Conservation (phyloP, 2,888 invertebrate genomes). For the Amphipoea oculea region DNA sequence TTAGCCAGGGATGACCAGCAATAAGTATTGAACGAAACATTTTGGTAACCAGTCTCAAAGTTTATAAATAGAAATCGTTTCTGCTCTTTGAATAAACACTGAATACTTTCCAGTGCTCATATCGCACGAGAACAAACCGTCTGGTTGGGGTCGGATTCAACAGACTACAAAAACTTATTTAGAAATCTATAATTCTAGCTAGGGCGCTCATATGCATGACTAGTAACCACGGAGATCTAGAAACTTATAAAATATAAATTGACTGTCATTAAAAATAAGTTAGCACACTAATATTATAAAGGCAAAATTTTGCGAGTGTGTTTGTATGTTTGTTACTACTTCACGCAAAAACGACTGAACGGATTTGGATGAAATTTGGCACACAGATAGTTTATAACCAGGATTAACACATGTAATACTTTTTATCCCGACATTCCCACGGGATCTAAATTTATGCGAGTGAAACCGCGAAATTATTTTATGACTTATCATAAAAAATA, state of each 20-base stretch:
- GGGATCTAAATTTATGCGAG: too few species aligned
- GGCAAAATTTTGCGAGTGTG: too few species aligned
- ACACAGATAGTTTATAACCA: too few species aligned
- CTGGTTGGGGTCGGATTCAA: neutral
- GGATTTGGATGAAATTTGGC: too few species aligned
- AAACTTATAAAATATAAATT: neutral
- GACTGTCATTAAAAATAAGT: neutral
- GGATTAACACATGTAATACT: neutral
- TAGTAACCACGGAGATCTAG: neutral
- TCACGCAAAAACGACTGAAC: too few species aligned
- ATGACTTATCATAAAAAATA: too few species aligned
- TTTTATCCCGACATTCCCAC: too few species aligned
- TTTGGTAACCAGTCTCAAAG: neutral
- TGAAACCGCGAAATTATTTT: too few species aligned
- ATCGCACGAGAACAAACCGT: slow-evolving; percentile 5
- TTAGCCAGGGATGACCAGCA: neutral
- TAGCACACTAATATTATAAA: neutral
- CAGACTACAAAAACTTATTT: slow-evolving; percentile 3
- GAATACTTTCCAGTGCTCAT: neutral
- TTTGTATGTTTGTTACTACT: too few species aligned
- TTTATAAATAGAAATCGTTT: slow-evolving; percentile 16
- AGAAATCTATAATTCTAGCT: neutral
- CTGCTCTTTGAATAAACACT: neutral
- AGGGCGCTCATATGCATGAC: neutral
- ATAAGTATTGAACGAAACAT: neutral